Evolutionary conservation across 2,797 vertebrate species (phyloP).

Genomic region (Geotrypetes seraphini): DNA sequence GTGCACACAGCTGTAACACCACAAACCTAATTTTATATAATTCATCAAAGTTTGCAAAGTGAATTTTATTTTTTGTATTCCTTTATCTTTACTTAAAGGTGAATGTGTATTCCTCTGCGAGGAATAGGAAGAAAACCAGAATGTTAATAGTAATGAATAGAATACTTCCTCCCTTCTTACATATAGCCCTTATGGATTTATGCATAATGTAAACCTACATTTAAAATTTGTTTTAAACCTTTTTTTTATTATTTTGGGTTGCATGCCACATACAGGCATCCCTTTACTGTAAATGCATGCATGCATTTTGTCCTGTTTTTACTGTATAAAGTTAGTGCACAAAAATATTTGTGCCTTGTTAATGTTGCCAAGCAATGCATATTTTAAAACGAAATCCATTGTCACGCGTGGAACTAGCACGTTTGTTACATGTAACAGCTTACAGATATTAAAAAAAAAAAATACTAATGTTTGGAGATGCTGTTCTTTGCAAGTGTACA

Average conservation of each 20-base stretch:
- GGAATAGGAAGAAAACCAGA: constrained; percentile 62
- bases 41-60: constrained; percentile 62
- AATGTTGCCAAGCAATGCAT: constrained; percentile 70
- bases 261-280: constrained; percentile 53
- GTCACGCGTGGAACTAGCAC: constrained; percentile 66
- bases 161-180: constrained; percentile 68
- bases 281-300: constrained; percentile 51
- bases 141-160: constrained; percentile 63
- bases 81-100: constrained; percentile 67
- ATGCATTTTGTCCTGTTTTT: constrained; percentile 52
- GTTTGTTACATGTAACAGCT: constrained; percentile 73
- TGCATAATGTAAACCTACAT: constrained; percentile 58
- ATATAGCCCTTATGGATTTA: constrained; percentile 61
- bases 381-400: constrained; percentile 65
- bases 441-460: constrained; percentile 49
- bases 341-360: constrained; percentile 74
- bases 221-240: constrained; percentile 32
- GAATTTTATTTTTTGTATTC: constrained; percentile 67
- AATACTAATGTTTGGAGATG: constrained; percentile 57
- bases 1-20: constrained; percentile 52
- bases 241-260: constrained; percentile 39
- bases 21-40: constrained; percentile 57
- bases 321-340: constrained; percentile 68
- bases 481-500: constrained; percentile 69
- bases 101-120: constrained; percentile 75